Percentiles rank a stretch among this genome's conserved stretches.
phyloP scores from a whole-genome alignment of 2,888 invertebrate genomes.

The Orthosia gothica region DNA sequence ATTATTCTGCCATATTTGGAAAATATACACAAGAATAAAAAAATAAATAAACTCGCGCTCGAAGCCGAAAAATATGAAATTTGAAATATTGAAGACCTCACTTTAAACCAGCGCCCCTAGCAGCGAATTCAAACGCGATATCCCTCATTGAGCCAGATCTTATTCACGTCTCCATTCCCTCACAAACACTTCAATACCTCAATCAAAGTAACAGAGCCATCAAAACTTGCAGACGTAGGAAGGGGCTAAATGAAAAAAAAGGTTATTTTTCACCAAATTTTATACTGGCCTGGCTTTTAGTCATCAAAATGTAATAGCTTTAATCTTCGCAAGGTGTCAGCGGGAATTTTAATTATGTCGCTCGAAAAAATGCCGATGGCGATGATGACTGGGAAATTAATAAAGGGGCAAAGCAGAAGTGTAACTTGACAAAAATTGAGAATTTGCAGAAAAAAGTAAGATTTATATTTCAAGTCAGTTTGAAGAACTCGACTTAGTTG shows the following conservation, averaged over 20 bases:
- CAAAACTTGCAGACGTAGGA: slow-evolving; percentile 33
- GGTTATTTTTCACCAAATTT: slow-evolving; percentile 63
- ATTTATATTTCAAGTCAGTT: too few species aligned
- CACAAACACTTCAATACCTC: not conserved
- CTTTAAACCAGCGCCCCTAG: too few species aligned
- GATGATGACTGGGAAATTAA: slow-evolving; percentile 71
- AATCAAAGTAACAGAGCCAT: slow-evolving; percentile 7
- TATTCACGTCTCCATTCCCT: not conserved
- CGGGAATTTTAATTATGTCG: slow-evolving; percentile 85
- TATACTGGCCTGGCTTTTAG: slow-evolving; percentile 66
- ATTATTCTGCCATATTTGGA: too few species aligned
- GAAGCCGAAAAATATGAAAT: too few species aligned
- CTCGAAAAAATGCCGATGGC: slow-evolving; percentile 73
- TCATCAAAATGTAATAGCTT: slow-evolving; percentile 81
- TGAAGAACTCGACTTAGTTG: too few species aligned
- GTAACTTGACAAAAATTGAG: not conserved
- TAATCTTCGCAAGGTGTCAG: slow-evolving; percentile 79
- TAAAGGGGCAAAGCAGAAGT: slow-evolving; percentile 34
- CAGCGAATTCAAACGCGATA: too few species aligned
- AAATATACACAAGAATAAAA: too few species aligned
- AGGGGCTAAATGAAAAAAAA: slow-evolving; percentile 35
- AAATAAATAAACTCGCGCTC: too few species aligned
- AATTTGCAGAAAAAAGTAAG: not conserved
- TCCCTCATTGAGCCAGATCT: not conserved
- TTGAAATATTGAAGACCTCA: too few species aligned